Base-by-base conservation (phyloP, 1,140 invertebrate genomes). In the Adoxophyes honmai region DNA sequence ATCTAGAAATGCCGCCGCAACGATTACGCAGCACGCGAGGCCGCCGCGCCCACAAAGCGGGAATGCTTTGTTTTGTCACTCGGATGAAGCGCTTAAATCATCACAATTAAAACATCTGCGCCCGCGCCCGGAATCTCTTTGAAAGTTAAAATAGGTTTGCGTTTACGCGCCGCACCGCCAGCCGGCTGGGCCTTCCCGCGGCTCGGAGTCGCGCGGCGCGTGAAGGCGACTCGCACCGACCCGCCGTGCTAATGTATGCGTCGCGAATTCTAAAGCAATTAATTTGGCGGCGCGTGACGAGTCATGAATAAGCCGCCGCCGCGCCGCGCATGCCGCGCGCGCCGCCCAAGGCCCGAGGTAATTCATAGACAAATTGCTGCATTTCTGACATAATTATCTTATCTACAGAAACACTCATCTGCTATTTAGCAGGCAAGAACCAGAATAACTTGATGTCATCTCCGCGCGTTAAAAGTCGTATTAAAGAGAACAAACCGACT, bases 71-170 rank as follows among this genome's bases (percentile, higher is more conserved):
- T 72, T 67, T 68, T 69, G 68, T 73, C 76, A 66, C 62, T 59
- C 62, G 61, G 42, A 70, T 69, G 66, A 67, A 60, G 68, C 64
- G 60, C 53, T 64, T 78, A 78, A 81, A 81, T 81, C 71, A 78
- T 75, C 70, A 70, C 70, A 77, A 81, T 84, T 78, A 80, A 78
- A 78, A 78, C 69, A 77, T 80, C 63, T 66, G 61, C 61, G 63
- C 52, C 54, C 55, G 48, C 59, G 60, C 53, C 51, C 33, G 75
- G 79, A 77, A 80, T 82, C 63, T 75, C 72, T 75, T 78, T 75
- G 77, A 80, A 66, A 67, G 66, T 77, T 60, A 66, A 73, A 76
- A 64, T 51, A 48, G 42, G 16, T 11, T 13, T 11, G 16, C 42
- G 42, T 48, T 48, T 16, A 28, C 21, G 21, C 21, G 21, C 2